These are phyloP conservation scores for Xenopus petersii DNA, from an alignment of 2,797 vertebrate genomes.

Conservation along the genomic window DNA sequence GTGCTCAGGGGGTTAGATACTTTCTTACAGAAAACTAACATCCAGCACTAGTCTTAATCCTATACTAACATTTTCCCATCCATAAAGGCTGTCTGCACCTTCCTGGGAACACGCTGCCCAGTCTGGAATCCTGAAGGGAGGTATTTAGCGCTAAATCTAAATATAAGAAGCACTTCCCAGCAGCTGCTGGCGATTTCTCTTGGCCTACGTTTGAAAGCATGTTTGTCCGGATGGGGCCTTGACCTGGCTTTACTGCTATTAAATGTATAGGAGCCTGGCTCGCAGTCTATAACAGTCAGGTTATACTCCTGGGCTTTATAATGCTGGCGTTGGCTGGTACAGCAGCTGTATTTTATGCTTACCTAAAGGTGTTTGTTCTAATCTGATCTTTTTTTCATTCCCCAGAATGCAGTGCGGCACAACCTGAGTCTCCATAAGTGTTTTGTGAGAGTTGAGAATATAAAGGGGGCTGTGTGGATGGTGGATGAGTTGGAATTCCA, in stretches of 20 bases:
- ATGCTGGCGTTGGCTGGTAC: background rate
- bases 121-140: background rate
- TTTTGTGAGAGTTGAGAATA: conserved; percentile 81
- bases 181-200: too few relatives aligned
- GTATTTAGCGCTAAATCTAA: background rate
- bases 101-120: background rate
- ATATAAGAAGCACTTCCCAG: too few relatives aligned
- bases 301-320: too few relatives aligned
- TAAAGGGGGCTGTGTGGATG: conserved; percentile 85
- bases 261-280: too few relatives aligned
- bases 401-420: conserved; percentile 84
- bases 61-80: background rate
- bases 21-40: background rate
- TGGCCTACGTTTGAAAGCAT: too few relatives aligned
- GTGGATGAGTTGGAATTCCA: conserved; percentile 84
- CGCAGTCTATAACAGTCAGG: background rate
- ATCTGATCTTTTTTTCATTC: background rate
- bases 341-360: too few relatives aligned
- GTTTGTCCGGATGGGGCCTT: too few relatives aligned
- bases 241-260: too few relatives aligned
- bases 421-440: conserved; percentile 87
- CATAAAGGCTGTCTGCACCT: background rate
- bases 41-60: background rate
- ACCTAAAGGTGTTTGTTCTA: background rate
- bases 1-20: too few relatives aligned